These are phyloP conservation scores for Lycodopsis pacificus DNA, from an alignment of 2,797 vertebrate genomes.

Conservation along the genomic window DNA sequence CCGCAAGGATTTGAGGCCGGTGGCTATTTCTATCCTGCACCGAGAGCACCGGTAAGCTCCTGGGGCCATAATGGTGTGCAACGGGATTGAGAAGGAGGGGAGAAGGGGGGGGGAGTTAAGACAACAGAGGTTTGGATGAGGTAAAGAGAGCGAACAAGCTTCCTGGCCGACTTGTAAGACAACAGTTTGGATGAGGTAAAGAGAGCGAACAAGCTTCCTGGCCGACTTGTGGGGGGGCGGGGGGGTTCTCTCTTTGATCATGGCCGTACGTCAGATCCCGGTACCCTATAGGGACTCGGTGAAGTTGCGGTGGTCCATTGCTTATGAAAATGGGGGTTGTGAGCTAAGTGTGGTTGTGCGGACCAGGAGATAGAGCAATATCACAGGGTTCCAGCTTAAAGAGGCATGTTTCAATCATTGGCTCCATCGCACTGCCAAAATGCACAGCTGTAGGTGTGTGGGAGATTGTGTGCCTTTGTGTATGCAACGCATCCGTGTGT, in stretches of 20 bases:
- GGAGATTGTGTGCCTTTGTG: constrained; percentile 30
- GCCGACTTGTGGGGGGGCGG: constrained; percentile 4
- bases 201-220: constrained; percentile 26
- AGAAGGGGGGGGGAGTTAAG: constrained; percentile 10
- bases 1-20: constrained; percentile 29
- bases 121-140: constrained; percentile 53
- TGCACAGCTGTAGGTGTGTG: constrained; percentile 57
- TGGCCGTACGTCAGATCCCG: no score
- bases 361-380: constrained; percentile 61
- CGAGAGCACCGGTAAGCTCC: constrained; percentile 7
- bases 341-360: constrained; percentile 48
- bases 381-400: constrained; percentile 63
- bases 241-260: no score
- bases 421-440: constrained; percentile 51
- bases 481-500: not conserved
- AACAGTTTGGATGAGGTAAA: constrained; percentile 20
- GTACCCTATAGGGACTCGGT: no score
- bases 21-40: constrained; percentile 24
- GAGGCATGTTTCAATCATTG: constrained; percentile 64
- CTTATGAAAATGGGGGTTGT: constrained; percentile 58
- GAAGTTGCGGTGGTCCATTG: constrained; percentile 15
- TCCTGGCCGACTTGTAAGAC: not conserved
- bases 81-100: not conserved
- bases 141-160: constrained; percentile 24
- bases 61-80: not conserved